Evolutionary conservation across 2,797 vertebrate genomes (phyloP).

Genomic region (Clarias fuscus): DNA sequence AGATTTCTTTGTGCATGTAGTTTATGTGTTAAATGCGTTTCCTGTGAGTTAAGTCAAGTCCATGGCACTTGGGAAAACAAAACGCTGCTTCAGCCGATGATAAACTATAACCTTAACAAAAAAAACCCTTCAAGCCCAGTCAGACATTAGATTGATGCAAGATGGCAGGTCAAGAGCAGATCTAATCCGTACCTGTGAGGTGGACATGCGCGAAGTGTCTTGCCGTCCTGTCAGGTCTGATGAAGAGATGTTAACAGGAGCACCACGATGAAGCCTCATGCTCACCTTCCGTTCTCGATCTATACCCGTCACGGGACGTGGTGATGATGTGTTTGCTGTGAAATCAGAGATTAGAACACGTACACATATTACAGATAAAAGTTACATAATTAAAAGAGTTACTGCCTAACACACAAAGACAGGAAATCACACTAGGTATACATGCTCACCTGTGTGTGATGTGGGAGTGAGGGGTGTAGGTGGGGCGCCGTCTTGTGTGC

Average conservation of each 20-base stretch:
- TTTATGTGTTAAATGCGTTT: background rate
- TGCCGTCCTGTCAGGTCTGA: conserved; percentile 93
- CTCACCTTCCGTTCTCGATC: conserved; percentile 95
- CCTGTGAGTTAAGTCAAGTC: background rate
- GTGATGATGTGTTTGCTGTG: conserved; percentile 88
- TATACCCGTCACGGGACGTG: conserved; percentile 87
- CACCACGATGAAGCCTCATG: conserved; percentile 92
- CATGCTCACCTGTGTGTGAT: conserved; percentile 85
- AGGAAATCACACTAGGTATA: background rate
- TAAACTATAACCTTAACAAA: background rate
- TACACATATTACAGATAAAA: background rate
- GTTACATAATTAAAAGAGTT: background rate
- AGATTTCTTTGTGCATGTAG: background rate
- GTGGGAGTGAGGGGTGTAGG: conserved; percentile 88
- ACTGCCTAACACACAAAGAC: background rate
- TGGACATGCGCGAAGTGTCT: conserved; percentile 96
- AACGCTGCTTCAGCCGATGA: background rate
- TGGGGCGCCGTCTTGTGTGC: conserved; percentile 83
- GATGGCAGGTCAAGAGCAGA: background rate
- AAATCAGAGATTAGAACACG: background rate
- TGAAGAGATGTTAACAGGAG: conserved; percentile 90
- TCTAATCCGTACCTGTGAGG: conserved; percentile 84
- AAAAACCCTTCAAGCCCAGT: background rate
- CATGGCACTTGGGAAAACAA: background rate
- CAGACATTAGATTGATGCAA: background rate